These are phyloP conservation scores for Thereva unica DNA, from an alignment of 2,888 invertebrate genomes.

Conservation along the genomic window DNA sequence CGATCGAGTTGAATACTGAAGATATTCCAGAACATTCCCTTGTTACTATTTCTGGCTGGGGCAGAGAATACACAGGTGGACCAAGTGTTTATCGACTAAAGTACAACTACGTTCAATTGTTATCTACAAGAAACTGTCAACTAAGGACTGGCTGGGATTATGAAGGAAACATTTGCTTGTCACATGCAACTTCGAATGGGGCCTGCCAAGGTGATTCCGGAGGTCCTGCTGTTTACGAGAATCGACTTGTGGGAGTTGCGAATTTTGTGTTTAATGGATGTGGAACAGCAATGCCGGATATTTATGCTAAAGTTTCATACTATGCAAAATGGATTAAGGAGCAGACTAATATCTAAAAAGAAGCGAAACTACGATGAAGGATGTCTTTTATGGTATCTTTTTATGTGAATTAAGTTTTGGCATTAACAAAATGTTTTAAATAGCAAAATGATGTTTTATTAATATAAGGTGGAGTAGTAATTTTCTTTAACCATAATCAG, in stretches of 20 bases:
- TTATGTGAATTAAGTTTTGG: too few species aligned
- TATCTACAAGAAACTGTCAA: slow-evolving; percentile 46
- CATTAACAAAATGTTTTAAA: too few species aligned
- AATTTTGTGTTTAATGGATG: slow-evolving; percentile 50
- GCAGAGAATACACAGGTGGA: slow-evolving; percentile 2
- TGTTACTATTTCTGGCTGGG: slow-evolving; percentile 1
- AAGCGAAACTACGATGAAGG: too few species aligned
- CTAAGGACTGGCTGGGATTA: slow-evolving; percentile 42
- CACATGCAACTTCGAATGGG: slow-evolving; percentile 46
- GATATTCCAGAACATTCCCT: background rate
- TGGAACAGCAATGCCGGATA: slow-evolving; percentile 50
- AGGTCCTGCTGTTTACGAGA: slow-evolving; percentile 51
- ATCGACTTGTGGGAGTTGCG: slow-evolving; percentile 51
- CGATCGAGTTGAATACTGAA: background rate
- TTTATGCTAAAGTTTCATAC: slow-evolving; percentile 49
- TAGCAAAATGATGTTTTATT: too few species aligned
- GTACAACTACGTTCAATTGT: slow-evolving; percentile 46
- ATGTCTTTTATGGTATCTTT: too few species aligned
- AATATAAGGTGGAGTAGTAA: too few species aligned
- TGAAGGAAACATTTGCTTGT: slow-evolving; percentile 50
- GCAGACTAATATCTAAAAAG: too few species aligned
- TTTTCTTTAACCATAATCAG: too few species aligned
- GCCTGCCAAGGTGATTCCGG: slow-evolving; percentile 53
- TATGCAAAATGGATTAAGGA: slow-evolving; percentile 46
- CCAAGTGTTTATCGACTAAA: slow-evolving; percentile 41